Percentiles rank a stretch among this genome's conserved stretches.
Evolutionary conservation across 2,888 invertebrate species (phyloP).

Genomic region (Julus scanicus): DNA sequence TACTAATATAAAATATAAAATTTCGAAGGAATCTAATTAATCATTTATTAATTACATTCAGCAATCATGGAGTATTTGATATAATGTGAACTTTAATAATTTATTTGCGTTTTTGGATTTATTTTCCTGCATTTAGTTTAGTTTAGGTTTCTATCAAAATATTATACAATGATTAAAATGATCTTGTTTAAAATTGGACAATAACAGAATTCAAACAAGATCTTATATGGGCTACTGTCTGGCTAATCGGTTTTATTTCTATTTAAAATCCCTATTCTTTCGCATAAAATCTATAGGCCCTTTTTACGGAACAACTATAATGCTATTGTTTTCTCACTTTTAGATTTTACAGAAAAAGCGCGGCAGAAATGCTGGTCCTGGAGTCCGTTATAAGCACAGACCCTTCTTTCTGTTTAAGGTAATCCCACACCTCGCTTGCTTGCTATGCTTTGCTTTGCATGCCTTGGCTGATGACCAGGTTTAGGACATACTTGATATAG

Average conservation of each 20-base stretch:
- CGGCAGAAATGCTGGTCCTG: slow-evolving; percentile 96
- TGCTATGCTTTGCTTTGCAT: slow-evolving; percentile 57
- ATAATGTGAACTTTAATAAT: background rate
- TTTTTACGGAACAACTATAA: slow-evolving; percentile 49
- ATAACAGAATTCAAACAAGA: background rate
- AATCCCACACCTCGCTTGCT: slow-evolving; percentile 67
- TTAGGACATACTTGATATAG: background rate
- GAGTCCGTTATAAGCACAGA: slow-evolving; percentile 83
- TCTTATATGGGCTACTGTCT: background rate
- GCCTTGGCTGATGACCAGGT: background rate
- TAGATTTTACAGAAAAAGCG: slow-evolving; percentile 99
- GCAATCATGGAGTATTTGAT: too few species aligned
- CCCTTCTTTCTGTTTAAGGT: slow-evolving; percentile 96
- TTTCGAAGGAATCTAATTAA: too few species aligned
- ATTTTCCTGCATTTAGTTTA: background rate
- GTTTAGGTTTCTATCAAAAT: background rate
- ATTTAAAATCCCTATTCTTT: background rate
- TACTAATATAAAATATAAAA: background rate
- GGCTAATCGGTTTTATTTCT: background rate
- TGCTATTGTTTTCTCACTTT: slow-evolving; percentile 79
- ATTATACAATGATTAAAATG: background rate
- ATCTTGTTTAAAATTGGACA: background rate
- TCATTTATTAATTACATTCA: background rate
- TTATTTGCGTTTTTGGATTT: background rate
- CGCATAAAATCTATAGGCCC: background rate